Evolutionary conservation across 1,140 invertebrate genomes (phyloP).

Genomic region (Augochlora pura): DNA sequence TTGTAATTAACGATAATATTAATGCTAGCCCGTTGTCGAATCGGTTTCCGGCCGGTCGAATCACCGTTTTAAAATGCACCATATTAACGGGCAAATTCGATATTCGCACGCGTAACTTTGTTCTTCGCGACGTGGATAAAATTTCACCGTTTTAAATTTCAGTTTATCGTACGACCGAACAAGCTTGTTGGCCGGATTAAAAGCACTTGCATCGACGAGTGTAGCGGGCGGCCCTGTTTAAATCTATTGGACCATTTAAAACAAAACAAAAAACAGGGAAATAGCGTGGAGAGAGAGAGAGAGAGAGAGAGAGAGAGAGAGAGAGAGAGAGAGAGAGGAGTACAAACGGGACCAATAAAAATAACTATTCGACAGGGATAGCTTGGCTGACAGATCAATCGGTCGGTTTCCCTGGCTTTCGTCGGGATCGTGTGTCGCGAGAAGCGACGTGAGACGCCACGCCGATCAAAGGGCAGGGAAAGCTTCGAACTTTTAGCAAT

Average conservation of each 20-base stretch:
- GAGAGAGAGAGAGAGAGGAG: too few species aligned
- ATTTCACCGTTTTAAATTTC: constrained; percentile 4
- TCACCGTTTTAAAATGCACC: too few species aligned
- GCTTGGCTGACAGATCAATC: too few species aligned
- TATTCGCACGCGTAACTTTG: neutral
- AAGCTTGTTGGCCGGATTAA: too few species aligned
- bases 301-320: too few species aligned
- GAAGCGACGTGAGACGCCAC: neutral
- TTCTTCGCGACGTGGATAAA: neutral
- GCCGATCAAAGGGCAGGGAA: neutral
- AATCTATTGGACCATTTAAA: neutral
- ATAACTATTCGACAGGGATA: neutral
- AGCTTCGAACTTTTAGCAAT: constrained; percentile 19
- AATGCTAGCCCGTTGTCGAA: too few species aligned
- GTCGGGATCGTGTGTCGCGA: neutral
- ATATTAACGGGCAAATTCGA: neutral
- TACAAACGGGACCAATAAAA: neutral
- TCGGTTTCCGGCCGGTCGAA: too few species aligned
- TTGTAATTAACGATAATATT: too few species aligned
- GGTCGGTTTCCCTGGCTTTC: neutral
- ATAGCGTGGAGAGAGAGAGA: too few species aligned
- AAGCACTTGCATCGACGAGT: too few species aligned
- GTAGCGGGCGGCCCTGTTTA: neutral
- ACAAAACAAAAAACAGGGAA: neutral
- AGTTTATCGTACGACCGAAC: too few species aligned